Evolutionary conservation across 2,888 invertebrate species (phyloP), one percentile per base, ranked within the genome.

Genomic region (Meteorus colon): DNA sequence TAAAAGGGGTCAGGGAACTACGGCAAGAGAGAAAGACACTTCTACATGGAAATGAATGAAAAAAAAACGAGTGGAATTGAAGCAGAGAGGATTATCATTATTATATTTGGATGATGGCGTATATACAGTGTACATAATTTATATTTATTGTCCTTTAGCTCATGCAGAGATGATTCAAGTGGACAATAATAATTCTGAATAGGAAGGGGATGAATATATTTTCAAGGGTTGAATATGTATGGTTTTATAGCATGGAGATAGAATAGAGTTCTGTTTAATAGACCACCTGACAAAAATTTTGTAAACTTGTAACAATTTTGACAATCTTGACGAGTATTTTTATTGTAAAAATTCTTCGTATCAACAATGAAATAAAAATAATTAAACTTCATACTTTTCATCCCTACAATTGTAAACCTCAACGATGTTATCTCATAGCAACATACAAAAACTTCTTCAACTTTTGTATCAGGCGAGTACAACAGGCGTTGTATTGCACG

Each of bases 1-100:
- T 55, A 55, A 55, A 55, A 55, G 55, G 55, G 55, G 55, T 55
- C 24, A 55, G 55, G n/a, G 55, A 55, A 55, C 55, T 55, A 6
- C 19, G 19, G 4, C 19, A 19, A 55, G 6, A 19, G 24, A 55
- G 19, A 55, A 41, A 41, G 41, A 41, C 41, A 41, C 41, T 41
- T 41, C 12, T 41, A 12, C 12, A 41, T 41, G 41, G 8, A 55
- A 55, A 55, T 19, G 55, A 55, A 19, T n/a, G n/a, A 19, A 55
- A 8, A 55, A 55, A 51, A 51, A 51, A 5, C 16, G n/a, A n/a
- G 55, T 48, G 19, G 55, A 55, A 55, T 19, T 55, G 55, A 19
- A 19, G 19, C 55, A 19, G 19, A 55, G 55, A 19, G 19, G 55
- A 55, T 55, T 55, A 55, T 55, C 55, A 55, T 55, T 55, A 55